Percentiles rank a stretch among this genome's conserved stretches.
Conservation (phyloP, 2,113 vertebrate genomes). For the Scytalopus superciliaris region DNA sequence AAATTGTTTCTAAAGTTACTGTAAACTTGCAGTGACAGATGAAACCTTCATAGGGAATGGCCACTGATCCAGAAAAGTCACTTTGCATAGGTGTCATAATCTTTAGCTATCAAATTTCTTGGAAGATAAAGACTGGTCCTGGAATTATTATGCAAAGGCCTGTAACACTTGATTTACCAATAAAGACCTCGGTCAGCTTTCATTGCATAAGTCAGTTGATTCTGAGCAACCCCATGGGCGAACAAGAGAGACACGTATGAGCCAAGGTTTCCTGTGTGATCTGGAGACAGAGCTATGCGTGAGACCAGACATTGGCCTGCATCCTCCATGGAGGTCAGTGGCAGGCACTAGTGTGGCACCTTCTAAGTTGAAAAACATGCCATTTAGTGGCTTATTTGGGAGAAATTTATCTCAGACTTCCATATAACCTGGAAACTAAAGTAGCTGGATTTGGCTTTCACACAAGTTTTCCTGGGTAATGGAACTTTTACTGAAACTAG, state of each 20-base stretch:
- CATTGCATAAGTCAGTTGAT: neutral
- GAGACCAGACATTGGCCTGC: neutral
- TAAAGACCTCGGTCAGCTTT: neutral
- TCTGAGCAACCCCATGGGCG: neutral
- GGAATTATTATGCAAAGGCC: slow-evolving; percentile 30
- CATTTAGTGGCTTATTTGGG: neutral
- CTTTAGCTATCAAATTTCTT: slow-evolving; percentile 14
- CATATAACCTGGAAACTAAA: neutral
- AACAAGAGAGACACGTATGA: neutral
- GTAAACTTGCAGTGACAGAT: neutral
- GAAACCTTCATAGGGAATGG: neutral
- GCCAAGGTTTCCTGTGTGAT: neutral
- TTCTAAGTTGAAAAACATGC: neutral
- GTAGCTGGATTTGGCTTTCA: neutral
- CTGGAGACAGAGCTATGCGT: neutral
- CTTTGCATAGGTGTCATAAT: neutral
- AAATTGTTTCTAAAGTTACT: neutral
- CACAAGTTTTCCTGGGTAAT: neutral
- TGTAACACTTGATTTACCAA: neutral
- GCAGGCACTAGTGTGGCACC: neutral
- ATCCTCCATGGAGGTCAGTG: neutral
- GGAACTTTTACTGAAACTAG: neutral
- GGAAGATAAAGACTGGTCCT: neutral
- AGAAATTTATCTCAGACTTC: neutral
- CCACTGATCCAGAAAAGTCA: neutral